These are phyloP conservation scores for Gadus macrocephalus DNA, from an alignment of 2,113 vertebrate species.

Conservation along the genomic window DNA sequence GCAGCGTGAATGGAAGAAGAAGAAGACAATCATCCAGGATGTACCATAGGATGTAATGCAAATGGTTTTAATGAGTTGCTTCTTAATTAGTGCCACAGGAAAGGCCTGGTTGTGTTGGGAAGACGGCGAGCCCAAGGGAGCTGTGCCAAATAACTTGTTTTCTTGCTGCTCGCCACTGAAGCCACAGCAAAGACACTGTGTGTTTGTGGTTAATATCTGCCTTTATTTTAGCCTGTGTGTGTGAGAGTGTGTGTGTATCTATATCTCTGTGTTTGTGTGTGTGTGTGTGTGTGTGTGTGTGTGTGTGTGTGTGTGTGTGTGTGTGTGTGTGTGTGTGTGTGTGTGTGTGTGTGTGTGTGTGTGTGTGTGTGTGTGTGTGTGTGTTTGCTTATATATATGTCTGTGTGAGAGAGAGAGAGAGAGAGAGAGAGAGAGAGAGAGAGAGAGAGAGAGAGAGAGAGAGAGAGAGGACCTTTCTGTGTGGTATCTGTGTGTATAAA, in stretches of 20 bases:
- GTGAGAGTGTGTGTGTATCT: too few relatives aligned
- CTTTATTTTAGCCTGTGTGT: too few relatives aligned
- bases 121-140: constrained; percentile 51
- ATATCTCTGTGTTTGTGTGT: too few relatives aligned
- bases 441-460: neutral
- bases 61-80: constrained; percentile 67
- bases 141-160: constrained; percentile 57
- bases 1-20: constrained; percentile 6
- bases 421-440: too few relatives aligned
- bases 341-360: neutral
- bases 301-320: constrained; percentile 16
- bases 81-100: constrained; percentile 70
- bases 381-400: neutral
- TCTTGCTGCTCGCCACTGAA: constrained; percentile 33
- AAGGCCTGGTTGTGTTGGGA: constrained; percentile 63
- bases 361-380: neutral
- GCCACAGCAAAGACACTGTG: constrained; percentile 12
- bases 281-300: constrained; percentile 3
- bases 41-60: constrained; percentile 49
- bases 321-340: neutral
- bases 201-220: neutral
- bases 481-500: neutral
- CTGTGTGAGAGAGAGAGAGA: neutral
- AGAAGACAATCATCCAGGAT: constrained; percentile 24
- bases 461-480: too few relatives aligned